Conservation (phyloP, 2,888 invertebrate genomes). For the Ashinkailepas kermadecensis region DNA sequence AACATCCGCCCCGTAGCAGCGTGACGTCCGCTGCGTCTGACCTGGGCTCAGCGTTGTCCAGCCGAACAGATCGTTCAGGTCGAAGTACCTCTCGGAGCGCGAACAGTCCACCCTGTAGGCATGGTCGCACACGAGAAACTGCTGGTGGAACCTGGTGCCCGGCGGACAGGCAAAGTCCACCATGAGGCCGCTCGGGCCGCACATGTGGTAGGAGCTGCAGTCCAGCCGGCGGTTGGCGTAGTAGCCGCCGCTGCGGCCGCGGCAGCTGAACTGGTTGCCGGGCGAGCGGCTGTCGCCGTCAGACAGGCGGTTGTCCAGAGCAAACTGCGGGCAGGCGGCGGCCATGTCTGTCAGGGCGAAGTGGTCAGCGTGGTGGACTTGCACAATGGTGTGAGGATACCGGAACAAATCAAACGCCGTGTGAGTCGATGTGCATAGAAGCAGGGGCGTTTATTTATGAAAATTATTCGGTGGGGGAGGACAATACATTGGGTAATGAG, state of each 20-base stretch:
- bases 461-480: too few species aligned
- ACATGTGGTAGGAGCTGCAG: conserved; percentile 7
- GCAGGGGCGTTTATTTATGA: too few species aligned
- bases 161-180: conserved; percentile 12
- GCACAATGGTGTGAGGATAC: too few species aligned
- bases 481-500: too few species aligned
- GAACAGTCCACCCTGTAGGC: background rate
- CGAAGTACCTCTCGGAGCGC: background rate
- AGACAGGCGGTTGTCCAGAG: background rate
- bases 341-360: too few species aligned
- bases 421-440: too few species aligned
- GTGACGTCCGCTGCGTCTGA: too few species aligned
- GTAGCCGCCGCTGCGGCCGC: background rate
- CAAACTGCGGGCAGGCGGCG: background rate
- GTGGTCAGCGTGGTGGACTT: too few species aligned
- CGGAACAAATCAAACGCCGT: too few species aligned
- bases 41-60: too few species aligned
- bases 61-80: background rate
- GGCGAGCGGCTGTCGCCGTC: background rate
- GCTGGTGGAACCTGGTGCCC: conserved; percentile 18
- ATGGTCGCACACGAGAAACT: conserved; percentile 17
- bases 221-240: conserved; percentile 1
- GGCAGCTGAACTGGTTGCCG: background rate
- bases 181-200: background rate
- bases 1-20: too few species aligned